phyloP scores from a whole-genome alignment of 2,113 vertebrate species.

The Anolis sagrei region DNA sequence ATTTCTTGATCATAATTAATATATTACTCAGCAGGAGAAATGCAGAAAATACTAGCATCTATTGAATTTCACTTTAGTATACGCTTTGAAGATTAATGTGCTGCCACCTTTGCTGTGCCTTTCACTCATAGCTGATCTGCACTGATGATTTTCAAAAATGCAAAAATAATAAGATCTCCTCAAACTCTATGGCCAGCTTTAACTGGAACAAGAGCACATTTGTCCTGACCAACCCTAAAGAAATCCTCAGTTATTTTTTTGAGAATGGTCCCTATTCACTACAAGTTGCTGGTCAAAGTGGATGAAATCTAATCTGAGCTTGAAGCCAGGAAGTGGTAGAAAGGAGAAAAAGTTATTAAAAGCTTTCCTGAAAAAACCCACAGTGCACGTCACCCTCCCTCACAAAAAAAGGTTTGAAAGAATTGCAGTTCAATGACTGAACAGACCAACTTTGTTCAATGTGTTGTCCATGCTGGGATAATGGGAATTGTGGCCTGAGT shows the following conservation, averaged over 20 bases:
- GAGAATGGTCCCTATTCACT: neutral
- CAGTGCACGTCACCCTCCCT: neutral
- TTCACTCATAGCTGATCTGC: neutral
- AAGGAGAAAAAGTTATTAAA: neutral
- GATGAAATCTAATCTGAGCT: slow-evolving; percentile 28
- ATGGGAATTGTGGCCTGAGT: neutral
- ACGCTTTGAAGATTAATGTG: neutral
- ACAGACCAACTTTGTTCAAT: neutral
- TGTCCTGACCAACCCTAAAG: slow-evolving; percentile 1
- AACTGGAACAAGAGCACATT: slow-evolving; percentile 20
- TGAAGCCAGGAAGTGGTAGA: slow-evolving; percentile 4
- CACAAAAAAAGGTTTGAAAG: neutral
- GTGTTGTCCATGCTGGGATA: neutral
- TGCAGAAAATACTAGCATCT: neutral
- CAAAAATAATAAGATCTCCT: neutral
- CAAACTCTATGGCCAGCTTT: neutral
- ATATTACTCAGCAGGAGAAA: neutral
- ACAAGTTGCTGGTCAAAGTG: neutral
- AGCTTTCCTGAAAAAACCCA: neutral
- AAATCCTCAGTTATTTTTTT: slow-evolving; percentile 9
- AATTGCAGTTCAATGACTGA: neutral
- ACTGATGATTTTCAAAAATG: neutral
- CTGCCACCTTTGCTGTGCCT: neutral
- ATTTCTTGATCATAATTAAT: neutral
- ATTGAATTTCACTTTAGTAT: neutral